Evolutionary conservation across 2,888 invertebrate species (phyloP).

Genomic region (Candidula unifasciata): DNA sequence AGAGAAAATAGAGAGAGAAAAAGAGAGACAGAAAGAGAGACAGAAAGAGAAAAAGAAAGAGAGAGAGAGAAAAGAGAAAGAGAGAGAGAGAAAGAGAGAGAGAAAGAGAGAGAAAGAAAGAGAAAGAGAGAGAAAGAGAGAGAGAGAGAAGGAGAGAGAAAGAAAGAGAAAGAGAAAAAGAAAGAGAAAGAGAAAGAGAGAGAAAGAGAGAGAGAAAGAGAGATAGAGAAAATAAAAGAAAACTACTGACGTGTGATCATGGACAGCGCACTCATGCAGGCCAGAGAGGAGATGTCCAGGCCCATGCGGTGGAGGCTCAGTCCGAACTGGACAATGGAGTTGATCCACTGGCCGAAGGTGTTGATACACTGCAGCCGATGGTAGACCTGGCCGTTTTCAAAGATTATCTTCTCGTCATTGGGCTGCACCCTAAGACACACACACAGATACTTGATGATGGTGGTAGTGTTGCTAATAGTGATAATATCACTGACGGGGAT

Average conservation of each 20-base stretch:
- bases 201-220: background rate
- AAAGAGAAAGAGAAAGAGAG: background rate
- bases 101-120: too few relatives aligned
- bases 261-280: constrained; percentile 94
- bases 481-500: too few relatives aligned
- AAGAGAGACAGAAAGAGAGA: too few relatives aligned
- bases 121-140: too few relatives aligned
- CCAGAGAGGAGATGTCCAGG: constrained; percentile 95
- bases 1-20: too few relatives aligned
- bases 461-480: too few relatives aligned
- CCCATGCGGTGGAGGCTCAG: constrained; percentile 91
- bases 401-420: constrained; percentile 91
- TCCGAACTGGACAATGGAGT: constrained; percentile 94
- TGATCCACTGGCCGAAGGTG: constrained; percentile 96
- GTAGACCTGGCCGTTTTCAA: constrained; percentile 94
- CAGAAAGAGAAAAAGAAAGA: too few relatives aligned
- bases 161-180: background rate
- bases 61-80: too few relatives aligned
- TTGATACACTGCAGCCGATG: constrained; percentile 92
- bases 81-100: too few relatives aligned
- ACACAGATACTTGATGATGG: background rate
- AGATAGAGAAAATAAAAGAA: background rate
- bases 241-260: constrained; percentile 90
- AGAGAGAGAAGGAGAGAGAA: too few relatives aligned
- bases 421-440: constrained; percentile 85